Evolutionary conservation across 2,888 invertebrate species (phyloP), one percentile per base, ranked within the genome.

Genomic region (Steinernema scapterisci): DNA sequence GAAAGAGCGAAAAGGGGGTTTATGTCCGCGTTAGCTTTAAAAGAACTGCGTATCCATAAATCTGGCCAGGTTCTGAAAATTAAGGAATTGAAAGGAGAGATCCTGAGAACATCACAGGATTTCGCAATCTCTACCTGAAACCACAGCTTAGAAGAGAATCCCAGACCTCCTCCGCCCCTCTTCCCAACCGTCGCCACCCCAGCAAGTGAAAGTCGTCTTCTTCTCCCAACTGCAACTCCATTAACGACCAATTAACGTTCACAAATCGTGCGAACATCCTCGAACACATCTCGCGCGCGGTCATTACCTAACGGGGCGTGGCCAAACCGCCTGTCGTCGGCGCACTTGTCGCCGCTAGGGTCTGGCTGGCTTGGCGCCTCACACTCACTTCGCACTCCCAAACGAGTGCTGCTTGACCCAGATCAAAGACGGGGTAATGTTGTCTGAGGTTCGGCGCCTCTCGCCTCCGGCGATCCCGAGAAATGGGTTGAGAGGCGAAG

Each of bases 381-480:
- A 63, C 63, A 63, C 63, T 63, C 63, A 63, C 31, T 63, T 63
- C 63, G 63, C 63, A 63, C 63, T 63, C 63, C 23, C 63, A 27
- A 9, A 63, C 63, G 63, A 63, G 63, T 27, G 63, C 31, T 11
- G 63, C 63, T 63, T 63, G 63, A 63, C 63, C 63, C 63, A 63
- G 27, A 63, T 63, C 63, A 63, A 16, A 25, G 27, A 27, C 16
- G 63, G 31, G 63, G 63, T 63, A 63, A 63, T 63, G 63, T 63
- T 63, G 27, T 63, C 52, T 52, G 38, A 38, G 38, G 38, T 38
- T 38, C 52, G 11, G 52, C 21, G 52, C 23, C 21, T 52, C 63
- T 63, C 63, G 63, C 31, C 63, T 13, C 54, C 23, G 16, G 63
- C 25, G 63, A 63, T 63, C 63, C 27, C 63, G 63, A 63, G 63